Evolutionary conservation across 37 sponge, comb jelly and placozoan genomes (phyloP), one percentile per base, ranked within the genome.

Genomic region (Ephydatia muelleri): DNA sequence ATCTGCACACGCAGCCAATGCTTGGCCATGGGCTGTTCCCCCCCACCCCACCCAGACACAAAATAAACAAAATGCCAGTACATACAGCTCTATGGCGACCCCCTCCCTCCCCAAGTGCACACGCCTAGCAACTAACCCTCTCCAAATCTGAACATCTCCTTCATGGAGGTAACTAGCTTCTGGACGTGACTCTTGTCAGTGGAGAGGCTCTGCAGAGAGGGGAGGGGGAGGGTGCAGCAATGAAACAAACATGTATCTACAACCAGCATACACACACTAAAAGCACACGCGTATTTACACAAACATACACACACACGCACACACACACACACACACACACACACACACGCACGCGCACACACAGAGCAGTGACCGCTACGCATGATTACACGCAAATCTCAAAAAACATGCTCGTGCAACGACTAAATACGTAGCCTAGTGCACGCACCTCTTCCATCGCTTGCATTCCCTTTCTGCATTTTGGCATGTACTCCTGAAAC

Each of bases 371-470:
- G n/a, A n/a, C n/a, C n/a, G n/a, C n/a, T n/a, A n/a, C 19, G 57
- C 16, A 11, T 11, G 19, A 5, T 1, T 14, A 57, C 19, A 57
- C 57, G 57, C 19, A 57, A n/a, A n/a, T n/a, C 57, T 57, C 57
- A 57, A 57, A 1, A 57, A 14, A 57, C 57, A 13, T 13, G 16
- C 57, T 57, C 57, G 31, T 16, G 1, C 25, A 38, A 82, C 37
- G 29, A 31, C 22, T 0, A 4, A 38, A 76, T 9, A 26, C 31
- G n/a, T 43, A 29, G 13, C 47, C 28, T 29, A 6, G 5, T 26
- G 22, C 16, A 49, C 87, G 11, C 22, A 93, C 93, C 82, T 93
- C 88, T 81, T 93, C 93, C 87, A 93, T 86, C 22, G 77, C 49
- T 26, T 76, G 87, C 34, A 93, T 29, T 0, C 82, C 80, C 38